Conservation (phyloP, 2,797 vertebrate species). For the Manis pentadactyla region DNA sequence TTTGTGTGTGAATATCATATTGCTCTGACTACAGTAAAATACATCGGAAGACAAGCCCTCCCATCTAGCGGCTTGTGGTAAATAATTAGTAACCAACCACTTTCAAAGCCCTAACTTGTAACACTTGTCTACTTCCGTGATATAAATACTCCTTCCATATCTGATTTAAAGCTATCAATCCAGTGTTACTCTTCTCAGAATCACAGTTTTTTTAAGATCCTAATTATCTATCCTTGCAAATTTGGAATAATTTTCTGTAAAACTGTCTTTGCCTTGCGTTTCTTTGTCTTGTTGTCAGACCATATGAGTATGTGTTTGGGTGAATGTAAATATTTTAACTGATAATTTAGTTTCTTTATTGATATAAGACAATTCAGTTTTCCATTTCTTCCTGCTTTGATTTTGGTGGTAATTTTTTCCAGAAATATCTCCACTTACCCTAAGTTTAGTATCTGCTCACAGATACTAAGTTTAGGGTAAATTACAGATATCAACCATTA, state of each 20-base stretch:
- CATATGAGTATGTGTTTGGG: background rate
- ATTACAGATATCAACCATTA: background rate
- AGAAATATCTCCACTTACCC: background rate
- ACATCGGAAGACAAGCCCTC: background rate
- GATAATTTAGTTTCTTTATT: background rate
- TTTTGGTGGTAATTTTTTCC: background rate
- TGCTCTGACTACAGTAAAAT: background rate
- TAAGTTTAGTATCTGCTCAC: background rate
- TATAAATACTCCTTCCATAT: background rate
- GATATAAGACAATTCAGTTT: background rate
- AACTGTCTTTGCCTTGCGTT: background rate
- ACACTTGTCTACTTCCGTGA: background rate
- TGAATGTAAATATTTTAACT: background rate
- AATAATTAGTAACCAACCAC: background rate
- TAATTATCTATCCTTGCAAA: background rate
- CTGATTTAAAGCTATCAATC: background rate
- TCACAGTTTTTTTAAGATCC: background rate
- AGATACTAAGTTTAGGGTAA: too few relatives aligned
- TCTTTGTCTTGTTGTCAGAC: too few relatives aligned
- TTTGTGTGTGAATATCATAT: background rate
- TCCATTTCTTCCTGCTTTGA: background rate
- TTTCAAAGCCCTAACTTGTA: background rate
- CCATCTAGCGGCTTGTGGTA: background rate
- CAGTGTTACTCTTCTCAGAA: background rate
- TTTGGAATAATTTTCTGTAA: background rate